Evolutionary conservation across 2,113 vertebrate genomes (phyloP).

Genomic region (Eurystomus gularis): DNA sequence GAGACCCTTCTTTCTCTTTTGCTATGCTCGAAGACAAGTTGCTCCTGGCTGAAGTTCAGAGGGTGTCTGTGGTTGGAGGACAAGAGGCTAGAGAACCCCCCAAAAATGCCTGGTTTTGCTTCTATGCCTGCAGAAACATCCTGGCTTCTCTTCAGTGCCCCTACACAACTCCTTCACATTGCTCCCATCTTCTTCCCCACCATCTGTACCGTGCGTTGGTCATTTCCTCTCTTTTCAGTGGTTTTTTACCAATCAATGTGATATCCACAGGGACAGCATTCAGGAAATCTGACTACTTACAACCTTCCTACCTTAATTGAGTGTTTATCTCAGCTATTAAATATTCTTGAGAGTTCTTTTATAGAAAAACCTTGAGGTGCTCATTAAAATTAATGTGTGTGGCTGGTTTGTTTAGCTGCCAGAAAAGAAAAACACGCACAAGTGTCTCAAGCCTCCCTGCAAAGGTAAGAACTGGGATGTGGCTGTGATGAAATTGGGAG

Average conservation of each 20-base stretch:
- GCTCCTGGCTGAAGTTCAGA: background rate
- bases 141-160: background rate
- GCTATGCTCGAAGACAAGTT: background rate
- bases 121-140: background rate
- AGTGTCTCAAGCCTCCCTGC: background rate
- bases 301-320: conserved; percentile 35
- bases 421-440: background rate
- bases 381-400: conserved; percentile 56
- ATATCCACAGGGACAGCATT: background rate
- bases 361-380: conserved; percentile 35
- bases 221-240: background rate
- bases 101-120: background rate
- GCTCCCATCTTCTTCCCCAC: background rate
- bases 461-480: background rate
- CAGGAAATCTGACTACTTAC: background rate
- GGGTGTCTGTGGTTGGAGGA: fast-evolving
- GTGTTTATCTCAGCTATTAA: conserved; percentile 43
- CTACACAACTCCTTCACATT: background rate
- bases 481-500: background rate
- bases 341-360: conserved; percentile 41
- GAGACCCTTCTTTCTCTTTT: background rate
- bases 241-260: background rate
- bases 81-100: fast-evolving
- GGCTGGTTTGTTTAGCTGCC: conserved; percentile 41
- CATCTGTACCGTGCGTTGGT: background rate